These are phyloP conservation scores for Crotalus viridis DNA, from an alignment of 2,113 vertebrate species.

Conservation along the genomic window DNA sequence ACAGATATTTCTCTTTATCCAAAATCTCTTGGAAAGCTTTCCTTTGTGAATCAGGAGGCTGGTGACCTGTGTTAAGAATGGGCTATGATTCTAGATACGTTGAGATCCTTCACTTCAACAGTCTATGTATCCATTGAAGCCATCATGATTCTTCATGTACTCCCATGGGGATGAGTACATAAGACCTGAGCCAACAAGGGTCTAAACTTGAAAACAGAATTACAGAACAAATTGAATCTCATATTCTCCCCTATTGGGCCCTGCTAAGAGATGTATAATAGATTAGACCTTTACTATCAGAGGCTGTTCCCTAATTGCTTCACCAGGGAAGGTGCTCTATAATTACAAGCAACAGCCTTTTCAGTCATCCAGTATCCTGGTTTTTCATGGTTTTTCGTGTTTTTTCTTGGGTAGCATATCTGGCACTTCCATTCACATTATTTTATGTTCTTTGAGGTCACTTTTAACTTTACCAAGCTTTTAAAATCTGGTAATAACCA, in stretches of 20 bases:
- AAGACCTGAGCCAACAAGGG: background rate
- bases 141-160: background rate
- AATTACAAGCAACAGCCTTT: background rate
- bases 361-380: background rate
- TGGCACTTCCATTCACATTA: background rate
- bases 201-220: background rate
- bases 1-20: background rate
- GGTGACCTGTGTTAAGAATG: background rate
- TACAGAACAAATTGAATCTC: background rate
- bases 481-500: background rate
- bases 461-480: background rate
- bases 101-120: background rate
- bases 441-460: background rate
- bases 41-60: background rate
- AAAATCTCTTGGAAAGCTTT: background rate
- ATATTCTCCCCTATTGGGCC: background rate
- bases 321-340: background rate
- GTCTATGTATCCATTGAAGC: background rate
- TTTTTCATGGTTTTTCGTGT: background rate
- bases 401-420: background rate
- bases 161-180: background rate
- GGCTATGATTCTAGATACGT: background rate
- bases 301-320: background rate
- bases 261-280: background rate
- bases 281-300: background rate